Base-by-base conservation (phyloP, 2,888 invertebrate genomes). In the Macrostomum cliftonense region DNA sequence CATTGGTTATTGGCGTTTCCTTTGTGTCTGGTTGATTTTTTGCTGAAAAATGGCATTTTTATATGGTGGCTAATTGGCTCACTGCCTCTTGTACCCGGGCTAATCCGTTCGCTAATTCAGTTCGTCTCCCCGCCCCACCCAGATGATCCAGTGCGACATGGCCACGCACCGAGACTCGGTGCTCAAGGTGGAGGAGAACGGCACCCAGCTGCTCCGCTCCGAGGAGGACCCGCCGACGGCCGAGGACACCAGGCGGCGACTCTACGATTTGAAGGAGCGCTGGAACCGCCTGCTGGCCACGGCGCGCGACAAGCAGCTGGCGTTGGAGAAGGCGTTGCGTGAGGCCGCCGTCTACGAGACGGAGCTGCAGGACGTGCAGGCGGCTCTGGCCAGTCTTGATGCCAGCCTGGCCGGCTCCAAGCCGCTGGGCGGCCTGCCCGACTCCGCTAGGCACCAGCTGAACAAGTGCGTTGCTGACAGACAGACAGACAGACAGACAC, bases 351-450 rank as follows among this genome's bases (percentile, higher is more conserved):
- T 78, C 36, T 93, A 88, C 74, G 84, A 83, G 61, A 84, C 85
- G 11, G 91, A 95, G 67, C 83, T 97, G 55, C 89, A 93, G 63
- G 89, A 91, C 64, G 77, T 91, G 19, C 73, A 91, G 0, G 79
- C 85, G 19, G 89, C 93, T 86, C 72, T 97, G 54, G 83, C 83
- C 19, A 95, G 97, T 68, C 82, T 95, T 14, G 93, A 95, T 72
- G 79, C 82, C 50, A 82, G 86, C 42, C 82, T 97, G 61, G 81
- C 87, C 1, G 84, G 86, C 1, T 87, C 88, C 46, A 89, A 89
- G 70, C 93, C 93, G 0, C 89, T 93, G 12, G 97, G 95, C 12
- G 97, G 95, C 4, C 75, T 97, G 38, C 97, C 97, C 0, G 97
- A 99, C 73, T 95, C 95, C 1, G 95, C 95, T 0, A 80, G 83